phyloP scores from a whole-genome alignment of 2,888 invertebrate genomes.

The Conomelus anceps region DNA sequence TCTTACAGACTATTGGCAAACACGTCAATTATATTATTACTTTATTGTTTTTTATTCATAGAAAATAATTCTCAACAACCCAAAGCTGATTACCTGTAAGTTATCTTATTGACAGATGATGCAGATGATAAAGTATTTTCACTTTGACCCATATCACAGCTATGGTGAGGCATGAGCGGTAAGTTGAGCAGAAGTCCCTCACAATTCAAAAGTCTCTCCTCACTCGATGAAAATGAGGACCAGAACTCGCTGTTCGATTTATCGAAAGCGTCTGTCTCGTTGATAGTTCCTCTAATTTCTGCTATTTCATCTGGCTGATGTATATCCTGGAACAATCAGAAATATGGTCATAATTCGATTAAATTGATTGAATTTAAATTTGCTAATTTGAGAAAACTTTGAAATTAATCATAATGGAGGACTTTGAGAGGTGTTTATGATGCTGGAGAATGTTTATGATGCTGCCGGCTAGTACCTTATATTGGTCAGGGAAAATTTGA shows the following conservation, averaged over 20 bases:
- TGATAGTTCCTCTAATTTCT: conserved; percentile 48
- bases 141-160: conserved; percentile 46
- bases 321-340: conserved; percentile 42
- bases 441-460: not conserved
- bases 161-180: conserved; percentile 57
- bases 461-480: too few species aligned
- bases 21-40: too few species aligned
- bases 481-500: too few species aligned
- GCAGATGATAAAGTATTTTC: conserved; percentile 45
- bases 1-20: too few species aligned
- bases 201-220: conserved; percentile 66
- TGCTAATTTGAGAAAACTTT: not conserved
- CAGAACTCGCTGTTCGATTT: conserved; percentile 71
- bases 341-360: not conserved
- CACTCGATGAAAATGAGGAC: conserved; percentile 75
- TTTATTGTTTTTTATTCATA: too few species aligned
- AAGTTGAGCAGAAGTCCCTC: conserved; percentile 65
- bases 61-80: not conserved
- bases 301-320: conserved; percentile 53
- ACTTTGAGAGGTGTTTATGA: not conserved
- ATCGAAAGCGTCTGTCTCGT: conserved; percentile 60
- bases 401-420: not conserved
- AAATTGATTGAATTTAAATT: not conserved
- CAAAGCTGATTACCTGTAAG: conserved; percentile 52
- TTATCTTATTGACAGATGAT: conserved; percentile 54